Evolutionary conservation across 2,888 invertebrate genomes (phyloP).

Genomic region (Taenaris catops): DNA sequence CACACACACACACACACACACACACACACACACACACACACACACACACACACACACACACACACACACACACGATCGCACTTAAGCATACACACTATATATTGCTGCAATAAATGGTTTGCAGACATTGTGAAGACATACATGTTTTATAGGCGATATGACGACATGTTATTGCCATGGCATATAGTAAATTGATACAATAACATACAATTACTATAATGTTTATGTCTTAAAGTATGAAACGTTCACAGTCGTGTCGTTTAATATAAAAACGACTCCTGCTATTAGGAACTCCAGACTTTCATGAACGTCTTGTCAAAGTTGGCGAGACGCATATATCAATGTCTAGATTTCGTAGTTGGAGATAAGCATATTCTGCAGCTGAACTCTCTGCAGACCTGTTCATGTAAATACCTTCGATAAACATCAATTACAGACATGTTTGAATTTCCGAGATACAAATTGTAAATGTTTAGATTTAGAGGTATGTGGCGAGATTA

Average conservation of each 20-base stretch:
- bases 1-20: too few species aligned
- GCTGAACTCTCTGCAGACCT: neutral
- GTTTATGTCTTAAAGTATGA: too few species aligned
- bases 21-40: too few species aligned
- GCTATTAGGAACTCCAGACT: slow-evolving; percentile 8
- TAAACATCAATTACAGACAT: slow-evolving; percentile 2
- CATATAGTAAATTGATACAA: too few species aligned
- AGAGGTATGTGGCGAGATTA: too few species aligned
- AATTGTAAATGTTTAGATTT: neutral
- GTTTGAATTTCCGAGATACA: neutral
- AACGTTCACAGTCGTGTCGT: too few species aligned
- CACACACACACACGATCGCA: too few species aligned
- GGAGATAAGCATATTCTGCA: slow-evolving; percentile 11
- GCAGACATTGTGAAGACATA: too few species aligned
- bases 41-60: too few species aligned
- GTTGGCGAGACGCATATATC: slow-evolving; percentile 16
- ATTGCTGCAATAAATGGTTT: neutral
- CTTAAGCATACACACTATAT: neutral
- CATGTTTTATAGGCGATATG: too few species aligned
- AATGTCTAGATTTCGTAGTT: slow-evolving; percentile 13
- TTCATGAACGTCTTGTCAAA: slow-evolving; percentile 16
- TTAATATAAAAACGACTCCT: neutral
- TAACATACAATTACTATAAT: too few species aligned
- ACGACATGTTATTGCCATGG: too few species aligned
- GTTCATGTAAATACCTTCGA: slow-evolving; percentile 6